Conservation (phyloP, 1,140 invertebrate genomes). For the Drosophila carrolli region DNA sequence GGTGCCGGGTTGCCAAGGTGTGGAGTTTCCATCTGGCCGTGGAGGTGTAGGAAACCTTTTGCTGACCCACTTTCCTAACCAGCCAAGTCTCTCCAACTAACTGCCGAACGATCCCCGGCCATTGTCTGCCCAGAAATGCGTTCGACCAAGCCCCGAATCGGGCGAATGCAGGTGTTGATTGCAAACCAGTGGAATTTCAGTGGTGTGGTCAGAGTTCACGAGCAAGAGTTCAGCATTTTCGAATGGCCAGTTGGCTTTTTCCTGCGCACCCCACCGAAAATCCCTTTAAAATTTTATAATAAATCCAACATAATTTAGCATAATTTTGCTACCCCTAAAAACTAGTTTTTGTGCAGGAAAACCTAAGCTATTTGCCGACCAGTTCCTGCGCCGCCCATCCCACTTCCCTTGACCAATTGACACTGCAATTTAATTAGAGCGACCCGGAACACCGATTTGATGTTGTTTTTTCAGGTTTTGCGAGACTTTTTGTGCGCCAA, state of each 20-base stretch:
- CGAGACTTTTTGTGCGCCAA: conserved; percentile 37
- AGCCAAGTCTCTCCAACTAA: conserved; percentile 30
- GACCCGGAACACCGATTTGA: conserved; percentile 68
- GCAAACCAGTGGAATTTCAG: conserved; percentile 29
- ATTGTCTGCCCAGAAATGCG: conserved; percentile 50
- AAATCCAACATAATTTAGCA: conserved; percentile 32
- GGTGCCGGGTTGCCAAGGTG: conserved; percentile 28
- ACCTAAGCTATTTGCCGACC: conserved; percentile 22
- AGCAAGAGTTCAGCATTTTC: conserved; percentile 31
- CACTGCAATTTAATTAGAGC: conserved; percentile 81
- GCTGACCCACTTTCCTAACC: conserved; percentile 51
- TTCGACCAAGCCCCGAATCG: conserved; percentile 33
- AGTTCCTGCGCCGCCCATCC: conserved; percentile 30
- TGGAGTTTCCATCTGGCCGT: conserved; percentile 21
- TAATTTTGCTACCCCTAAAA: conserved; percentile 41
- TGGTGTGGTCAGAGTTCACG: conserved; percentile 44
- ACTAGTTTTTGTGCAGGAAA: conserved; percentile 42
- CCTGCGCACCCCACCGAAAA: background rate
- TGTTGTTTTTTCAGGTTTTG: conserved; percentile 70
- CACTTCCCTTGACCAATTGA: conserved; percentile 60
- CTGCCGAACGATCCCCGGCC: background rate
- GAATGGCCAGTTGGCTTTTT: background rate
- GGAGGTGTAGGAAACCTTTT: conserved; percentile 56
- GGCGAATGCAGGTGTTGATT: conserved; percentile 44
- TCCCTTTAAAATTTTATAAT: conserved; percentile 33